Evolutionary conservation across 2,888 invertebrate genomes (phyloP), one percentile per base, ranked within the genome.

Genomic region (Platerodrilus igneus): DNA sequence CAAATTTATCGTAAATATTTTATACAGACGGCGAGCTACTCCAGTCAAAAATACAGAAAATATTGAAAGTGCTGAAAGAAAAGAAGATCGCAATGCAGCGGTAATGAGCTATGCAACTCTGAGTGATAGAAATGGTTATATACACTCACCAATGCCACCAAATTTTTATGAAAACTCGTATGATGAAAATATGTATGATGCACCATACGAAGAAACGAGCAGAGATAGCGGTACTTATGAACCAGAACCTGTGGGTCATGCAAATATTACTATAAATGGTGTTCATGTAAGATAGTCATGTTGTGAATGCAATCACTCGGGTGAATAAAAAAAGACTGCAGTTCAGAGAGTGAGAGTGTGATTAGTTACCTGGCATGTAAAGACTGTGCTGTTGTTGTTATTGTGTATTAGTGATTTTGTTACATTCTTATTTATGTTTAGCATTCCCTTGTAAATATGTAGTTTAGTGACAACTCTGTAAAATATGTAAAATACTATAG

Each of bases 21-120:
- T 39, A 50, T 63, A n/a, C 63, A 86, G 86, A 37, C 81, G 87
- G 27, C 88, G 87, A 72, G 85, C 86, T 10, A 81, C 86, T 2
- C 88, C 89, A 0, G 86, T 90, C 0, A 90, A 89, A 63, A 89
- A 89, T 61, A 88, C 89, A 0, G 89, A 89, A 63, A 90, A 90
- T 63, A 79, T 90, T 23, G 86, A 88, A 69, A 86, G 86, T 1
- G 89, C 88, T 1, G 86, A 89, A 57, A 72, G 86, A 9, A 89
- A 89, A 59, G 89, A 89, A 63, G 88, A 89, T 60, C 81, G 86
- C 57, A 88, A 81, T 60, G 88, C 89, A 0, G 87, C 89, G 0
- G 89, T 89, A 0, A 89, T 89, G 87, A 89, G 88, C 32, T 90
- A 89, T 62, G 85, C 89, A 13, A 86, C 86, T 1, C 68, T 89